phyloP scores from a whole-genome alignment of 1,140 invertebrate species.

The Grapholita molesta region DNA sequence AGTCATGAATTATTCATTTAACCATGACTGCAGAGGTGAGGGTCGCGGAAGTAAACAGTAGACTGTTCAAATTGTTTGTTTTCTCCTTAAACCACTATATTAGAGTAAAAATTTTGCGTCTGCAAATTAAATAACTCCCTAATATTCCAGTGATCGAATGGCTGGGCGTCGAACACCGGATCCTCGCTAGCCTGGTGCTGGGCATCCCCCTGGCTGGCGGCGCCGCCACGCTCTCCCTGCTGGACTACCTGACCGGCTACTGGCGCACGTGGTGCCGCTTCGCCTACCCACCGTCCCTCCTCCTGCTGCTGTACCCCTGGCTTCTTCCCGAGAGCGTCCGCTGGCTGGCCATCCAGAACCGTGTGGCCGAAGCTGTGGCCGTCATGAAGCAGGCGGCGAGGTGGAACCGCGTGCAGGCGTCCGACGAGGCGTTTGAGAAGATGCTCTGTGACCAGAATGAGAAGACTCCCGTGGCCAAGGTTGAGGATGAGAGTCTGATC shows the following conservation, averaged over 20 bases:
- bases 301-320: conserved; percentile 82
- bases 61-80: too few relatives aligned
- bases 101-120: too few relatives aligned
- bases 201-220: conserved; percentile 84
- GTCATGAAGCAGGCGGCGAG: conserved; percentile 81
- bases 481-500: conserved; percentile 53
- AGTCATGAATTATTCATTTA: too few relatives aligned
- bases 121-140: neutral
- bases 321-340: conserved; percentile 84
- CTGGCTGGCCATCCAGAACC: conserved; percentile 86
- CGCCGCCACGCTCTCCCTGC: conserved; percentile 81
- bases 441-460: conserved; percentile 46
- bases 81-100: too few relatives aligned
- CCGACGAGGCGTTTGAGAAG: conserved; percentile 78
- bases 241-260: conserved; percentile 83
- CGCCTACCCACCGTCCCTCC: conserved; percentile 83
- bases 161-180: conserved; percentile 85
- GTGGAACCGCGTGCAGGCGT: conserved; percentile 81
- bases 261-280: conserved; percentile 85
- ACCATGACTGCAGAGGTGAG: neutral
- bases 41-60: neutral
- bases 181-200: conserved; percentile 84
- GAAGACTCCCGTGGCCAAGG: conserved; percentile 30
- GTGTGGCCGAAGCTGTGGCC: conserved; percentile 81
- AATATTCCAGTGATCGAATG: conserved; percentile 83